Percentiles rank a stretch among this genome's conserved stretches.
Evolutionary conservation across 2,888 invertebrate genomes (phyloP).

Genomic region (Phlogophora meticulosa): DNA sequence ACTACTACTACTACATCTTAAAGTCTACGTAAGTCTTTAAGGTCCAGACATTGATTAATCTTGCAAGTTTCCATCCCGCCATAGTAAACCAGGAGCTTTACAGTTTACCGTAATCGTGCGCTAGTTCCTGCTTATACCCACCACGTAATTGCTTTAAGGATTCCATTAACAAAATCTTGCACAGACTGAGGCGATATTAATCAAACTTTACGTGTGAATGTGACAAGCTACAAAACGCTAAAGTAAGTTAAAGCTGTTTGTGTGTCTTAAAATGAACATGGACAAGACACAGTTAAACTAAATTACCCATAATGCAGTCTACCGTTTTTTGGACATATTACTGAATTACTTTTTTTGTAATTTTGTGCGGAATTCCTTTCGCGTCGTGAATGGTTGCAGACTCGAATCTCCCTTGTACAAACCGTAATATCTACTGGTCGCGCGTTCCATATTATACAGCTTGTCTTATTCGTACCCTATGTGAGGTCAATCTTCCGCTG

Average conservation of each 20-base stretch:
- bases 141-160: constrained; percentile 30
- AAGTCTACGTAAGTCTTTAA: no score
- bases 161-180: constrained; percentile 35
- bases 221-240: background rate
- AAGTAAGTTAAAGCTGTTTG: no score
- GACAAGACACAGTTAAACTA: no score
- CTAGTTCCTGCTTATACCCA: constrained; percentile 21
- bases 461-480: background rate
- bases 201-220: constrained; percentile 4
- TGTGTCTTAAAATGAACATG: background rate
- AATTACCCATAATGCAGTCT: no score
- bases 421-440: no score
- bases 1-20: background rate
- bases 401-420: background rate
- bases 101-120: constrained; percentile 15
- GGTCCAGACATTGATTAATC: constrained; percentile 3
- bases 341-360: no score
- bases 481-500: constrained; percentile 4
- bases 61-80: background rate
- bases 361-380: no score
- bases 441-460: background rate
- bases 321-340: no score
- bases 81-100: no score
- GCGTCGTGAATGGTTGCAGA: background rate
- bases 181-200: constrained; percentile 26